These are phyloP conservation scores for Danio tinwini DNA, from an alignment of 2,797 vertebrate species.

Conservation along the genomic window DNA sequence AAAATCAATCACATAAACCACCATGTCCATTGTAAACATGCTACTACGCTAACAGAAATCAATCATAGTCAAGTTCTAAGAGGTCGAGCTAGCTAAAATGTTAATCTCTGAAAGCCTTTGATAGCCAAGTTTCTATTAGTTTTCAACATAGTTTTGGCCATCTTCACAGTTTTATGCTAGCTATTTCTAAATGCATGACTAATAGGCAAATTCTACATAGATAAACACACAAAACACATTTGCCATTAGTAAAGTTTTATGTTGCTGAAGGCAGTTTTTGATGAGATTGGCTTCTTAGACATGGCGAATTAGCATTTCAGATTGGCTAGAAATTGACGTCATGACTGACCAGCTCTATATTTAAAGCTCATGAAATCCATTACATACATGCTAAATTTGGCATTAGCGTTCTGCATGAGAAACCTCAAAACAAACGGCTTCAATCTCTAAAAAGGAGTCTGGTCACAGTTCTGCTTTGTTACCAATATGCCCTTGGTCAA, in stretches of 20 bases:
- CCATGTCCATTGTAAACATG: background rate
- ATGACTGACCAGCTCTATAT: background rate
- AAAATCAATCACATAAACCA: background rate
- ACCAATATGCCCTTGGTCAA: background rate
- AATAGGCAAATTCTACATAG: no score
- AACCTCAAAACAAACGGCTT: background rate
- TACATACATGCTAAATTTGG: background rate
- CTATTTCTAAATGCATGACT: no score
- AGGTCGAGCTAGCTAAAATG: background rate
- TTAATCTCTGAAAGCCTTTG: background rate
- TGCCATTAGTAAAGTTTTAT: background rate
- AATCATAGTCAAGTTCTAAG: background rate
- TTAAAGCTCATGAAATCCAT: background rate
- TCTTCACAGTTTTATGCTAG: background rate
- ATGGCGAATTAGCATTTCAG: background rate
- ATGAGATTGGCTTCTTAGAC: background rate
- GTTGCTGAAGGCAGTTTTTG: background rate
- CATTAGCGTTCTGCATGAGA: background rate
- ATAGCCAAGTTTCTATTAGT: background rate
- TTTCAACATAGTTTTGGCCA: background rate
- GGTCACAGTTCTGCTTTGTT: slow-evolving; percentile 16
- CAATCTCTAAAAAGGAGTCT: background rate
- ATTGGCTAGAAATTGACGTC: background rate
- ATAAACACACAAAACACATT: background rate
- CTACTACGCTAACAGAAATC: background rate